phyloP scores from a whole-genome alignment of 2,888 invertebrate genomes.

The Rosalia funebris region DNA sequence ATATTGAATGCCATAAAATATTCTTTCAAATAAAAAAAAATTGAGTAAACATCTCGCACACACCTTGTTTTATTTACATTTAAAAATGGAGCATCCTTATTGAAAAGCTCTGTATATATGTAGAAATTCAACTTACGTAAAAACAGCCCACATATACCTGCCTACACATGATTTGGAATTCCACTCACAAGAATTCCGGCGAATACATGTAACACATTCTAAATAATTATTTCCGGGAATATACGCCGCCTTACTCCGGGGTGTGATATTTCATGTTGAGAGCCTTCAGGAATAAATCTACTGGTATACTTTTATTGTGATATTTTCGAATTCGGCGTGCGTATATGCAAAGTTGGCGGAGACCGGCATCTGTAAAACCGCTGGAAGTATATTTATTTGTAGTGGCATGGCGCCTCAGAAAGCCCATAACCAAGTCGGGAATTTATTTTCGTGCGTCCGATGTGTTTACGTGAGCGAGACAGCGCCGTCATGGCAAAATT shows the following conservation, averaged over 20 bases:
- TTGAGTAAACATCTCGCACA: too few species aligned
- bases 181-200: slow-evolving; percentile 1
- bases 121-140: too few species aligned
- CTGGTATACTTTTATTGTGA: slow-evolving; percentile 29
- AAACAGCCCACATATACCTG: neutral
- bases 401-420: slow-evolving; percentile 44
- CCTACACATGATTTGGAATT: slow-evolving; percentile 5
- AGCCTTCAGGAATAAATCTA: slow-evolving; percentile 21
- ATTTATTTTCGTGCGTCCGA: neutral
- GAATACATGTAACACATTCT: slow-evolving; percentile 7
- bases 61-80: too few species aligned
- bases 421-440: slow-evolving; percentile 16
- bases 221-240: slow-evolving; percentile 20
- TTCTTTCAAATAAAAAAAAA: too few species aligned
- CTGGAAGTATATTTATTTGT: slow-evolving; percentile 41
- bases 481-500: too few species aligned
- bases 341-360: slow-evolving; percentile 25
- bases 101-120: too few species aligned
- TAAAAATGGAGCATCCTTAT: too few species aligned
- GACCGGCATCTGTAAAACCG: slow-evolving; percentile 20
- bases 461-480: slow-evolving; percentile 13
- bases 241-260: slow-evolving; percentile 5
- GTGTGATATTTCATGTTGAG: slow-evolving; percentile 21
- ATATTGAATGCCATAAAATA: too few species aligned
- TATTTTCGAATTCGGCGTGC: slow-evolving; percentile 28